These are phyloP conservation scores for Polyommatus iphigenia DNA, from an alignment of 2,888 invertebrate species.

Conservation along the genomic window DNA sequence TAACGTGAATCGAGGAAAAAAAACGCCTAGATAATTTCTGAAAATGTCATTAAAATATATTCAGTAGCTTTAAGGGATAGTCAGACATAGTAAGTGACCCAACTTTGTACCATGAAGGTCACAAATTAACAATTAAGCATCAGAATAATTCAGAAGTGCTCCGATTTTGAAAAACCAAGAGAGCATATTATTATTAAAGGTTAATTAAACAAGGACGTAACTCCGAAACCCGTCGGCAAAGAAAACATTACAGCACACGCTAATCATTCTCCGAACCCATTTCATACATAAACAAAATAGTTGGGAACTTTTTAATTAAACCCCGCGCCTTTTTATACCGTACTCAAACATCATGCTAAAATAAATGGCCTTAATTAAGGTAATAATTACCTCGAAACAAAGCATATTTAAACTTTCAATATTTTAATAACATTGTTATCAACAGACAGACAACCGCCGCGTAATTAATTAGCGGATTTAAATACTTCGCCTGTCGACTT, in stretches of 20 bases:
- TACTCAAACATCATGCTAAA: constrained; percentile 8
- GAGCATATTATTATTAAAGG: background rate
- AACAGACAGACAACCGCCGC: constrained; percentile 8
- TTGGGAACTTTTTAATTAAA: background rate
- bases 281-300: constrained; percentile 15
- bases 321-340: constrained; percentile 2
- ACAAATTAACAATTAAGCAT: no score
- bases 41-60: no score
- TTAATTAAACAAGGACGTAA: background rate
- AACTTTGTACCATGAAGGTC: no score
- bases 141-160: background rate
- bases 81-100: no score
- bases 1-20: no score
- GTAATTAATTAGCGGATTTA: constrained; percentile 24
- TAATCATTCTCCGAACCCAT: constrained; percentile 1
- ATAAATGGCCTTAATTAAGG: constrained; percentile 12
- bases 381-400: constrained; percentile 21
- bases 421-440: constrained; percentile 15
- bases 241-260: background rate
- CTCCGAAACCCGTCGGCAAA: background rate
- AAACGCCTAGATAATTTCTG: no score
- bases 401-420: constrained; percentile 24
- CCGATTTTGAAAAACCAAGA: background rate
- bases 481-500: constrained; percentile 17
- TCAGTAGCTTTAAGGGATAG: no score